Evolutionary conservation across 2,113 vertebrate genomes (phyloP), one percentile per base, ranked within the genome.

Genomic region (Hydrolagus affinis): DNA sequence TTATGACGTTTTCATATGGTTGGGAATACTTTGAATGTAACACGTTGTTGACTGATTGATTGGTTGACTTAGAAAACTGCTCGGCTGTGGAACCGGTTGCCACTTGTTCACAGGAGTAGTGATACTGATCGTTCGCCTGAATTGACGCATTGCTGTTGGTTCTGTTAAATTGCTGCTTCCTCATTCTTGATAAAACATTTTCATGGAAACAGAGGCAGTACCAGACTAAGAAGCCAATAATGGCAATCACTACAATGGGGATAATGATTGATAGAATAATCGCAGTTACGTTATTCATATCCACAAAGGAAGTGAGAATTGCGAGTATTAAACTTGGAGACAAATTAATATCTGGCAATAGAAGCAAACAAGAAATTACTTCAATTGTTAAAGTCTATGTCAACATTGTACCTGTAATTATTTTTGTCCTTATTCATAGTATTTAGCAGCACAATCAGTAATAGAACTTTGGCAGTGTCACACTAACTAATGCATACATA

Each of bases 1-100:
- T 66, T 28, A 30, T 83, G 30, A 83, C 59, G 32, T 83, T 83
- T 64, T 64, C 78, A 83, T 83, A 83, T 21, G 0, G 25, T 11
- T 66, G 25, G 21, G 60, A 44, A 44, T 44, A 44, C 44, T 44
- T 17, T 7, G 3, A 3, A 83, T 68, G 30, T 66, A 68, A 28
- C 21, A 9, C 0, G 12, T 32, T 15, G 21, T 32, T 83, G 78
- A 21, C 23, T 64, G 62, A 62, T 19, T 14, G 19, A 17, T 23
- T 4, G 15, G 11, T 17, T 21, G 28, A 66, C 6, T 17, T 32
- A 4, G 15, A 66, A 83, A 68, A 19, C 14, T 32, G 60, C 78
- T 21, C 62, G 11, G n/a, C 0, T 15, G 76, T 15, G 28, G 1
- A 62, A 62, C 66, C 28, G 6, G 23, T 21, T 64, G 0, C 8